Conservation (phyloP, 2,888 invertebrate genomes). For the Coecobrya sp. region DNA sequence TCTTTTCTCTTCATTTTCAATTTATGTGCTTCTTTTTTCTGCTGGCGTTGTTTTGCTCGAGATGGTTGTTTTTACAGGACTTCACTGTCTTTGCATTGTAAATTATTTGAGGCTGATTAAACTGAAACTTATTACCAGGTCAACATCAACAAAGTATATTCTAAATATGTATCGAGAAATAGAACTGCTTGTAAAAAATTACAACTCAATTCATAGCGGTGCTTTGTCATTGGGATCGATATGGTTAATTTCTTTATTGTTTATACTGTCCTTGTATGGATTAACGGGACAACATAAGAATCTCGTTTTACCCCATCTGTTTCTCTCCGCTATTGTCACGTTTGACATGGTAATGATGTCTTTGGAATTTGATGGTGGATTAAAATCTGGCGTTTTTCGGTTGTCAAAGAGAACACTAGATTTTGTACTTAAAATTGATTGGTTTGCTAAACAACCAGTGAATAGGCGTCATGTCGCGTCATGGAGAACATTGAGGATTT, state of each 20-base stretch:
- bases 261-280: not conserved
- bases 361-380: not conserved
- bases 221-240: not conserved
- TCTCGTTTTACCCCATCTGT: not conserved
- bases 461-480: not conserved
- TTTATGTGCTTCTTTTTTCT: not conserved
- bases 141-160: not conserved
- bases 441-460: not conserved
- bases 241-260: not conserved
- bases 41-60: not conserved
- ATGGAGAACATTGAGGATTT: not conserved
- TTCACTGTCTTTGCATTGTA: not conserved
- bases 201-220: not conserved
- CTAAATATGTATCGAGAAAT: conserved; percentile 8
- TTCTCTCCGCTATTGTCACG: not conserved
- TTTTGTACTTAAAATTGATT: not conserved
- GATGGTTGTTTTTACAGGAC: not conserved
- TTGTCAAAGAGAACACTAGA: not conserved
- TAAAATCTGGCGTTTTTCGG: not conserved
- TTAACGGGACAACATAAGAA: not conserved
- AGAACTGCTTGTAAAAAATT: not conserved
- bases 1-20: not conserved
- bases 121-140: not conserved
- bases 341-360: not conserved
- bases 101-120: not conserved